These are phyloP conservation scores for Thera britannica DNA, from an alignment of 2,888 invertebrate species.

Conservation along the genomic window DNA sequence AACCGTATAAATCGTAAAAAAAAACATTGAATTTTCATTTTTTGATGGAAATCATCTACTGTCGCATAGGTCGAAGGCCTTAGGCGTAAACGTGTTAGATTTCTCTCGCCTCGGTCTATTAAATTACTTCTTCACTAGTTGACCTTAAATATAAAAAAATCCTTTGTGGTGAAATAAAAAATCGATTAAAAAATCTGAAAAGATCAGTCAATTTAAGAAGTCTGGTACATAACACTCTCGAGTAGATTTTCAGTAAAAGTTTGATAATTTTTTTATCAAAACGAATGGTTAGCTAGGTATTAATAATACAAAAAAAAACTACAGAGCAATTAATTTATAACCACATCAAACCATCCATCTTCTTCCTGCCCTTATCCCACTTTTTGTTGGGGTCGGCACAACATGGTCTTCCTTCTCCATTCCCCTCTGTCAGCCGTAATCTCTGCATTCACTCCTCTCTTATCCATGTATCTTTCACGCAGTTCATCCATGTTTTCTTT, in stretches of 20 bases:
- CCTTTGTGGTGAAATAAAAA: background rate
- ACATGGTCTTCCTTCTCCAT: too few species aligned
- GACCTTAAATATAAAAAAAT: background rate
- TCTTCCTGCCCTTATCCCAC: too few species aligned
- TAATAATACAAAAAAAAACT: too few species aligned
- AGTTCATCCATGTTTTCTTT: too few species aligned
- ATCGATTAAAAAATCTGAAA: background rate
- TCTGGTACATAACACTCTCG: background rate
- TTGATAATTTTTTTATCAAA: too few species aligned
- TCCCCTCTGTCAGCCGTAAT: too few species aligned
- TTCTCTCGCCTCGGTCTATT: background rate
- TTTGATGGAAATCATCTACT: background rate
- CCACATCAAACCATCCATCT: background rate
- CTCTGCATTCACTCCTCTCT: too few species aligned
- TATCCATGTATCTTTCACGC: too few species aligned
- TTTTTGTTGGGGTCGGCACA: too few species aligned
- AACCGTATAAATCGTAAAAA: too few species aligned
- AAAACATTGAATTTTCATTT: background rate
- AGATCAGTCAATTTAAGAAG: background rate
- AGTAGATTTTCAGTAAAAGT: too few species aligned
- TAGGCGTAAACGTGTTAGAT: background rate
- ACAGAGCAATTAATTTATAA: conserved; percentile 2
- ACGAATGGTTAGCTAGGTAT: too few species aligned
- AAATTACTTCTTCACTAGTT: background rate
- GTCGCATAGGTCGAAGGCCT: background rate